A percentile compares a stretch with the other conserved stretches of the same genome.
Conservation (phyloP, 2,797 vertebrate species). For the Meriones psammophilus region DNA sequence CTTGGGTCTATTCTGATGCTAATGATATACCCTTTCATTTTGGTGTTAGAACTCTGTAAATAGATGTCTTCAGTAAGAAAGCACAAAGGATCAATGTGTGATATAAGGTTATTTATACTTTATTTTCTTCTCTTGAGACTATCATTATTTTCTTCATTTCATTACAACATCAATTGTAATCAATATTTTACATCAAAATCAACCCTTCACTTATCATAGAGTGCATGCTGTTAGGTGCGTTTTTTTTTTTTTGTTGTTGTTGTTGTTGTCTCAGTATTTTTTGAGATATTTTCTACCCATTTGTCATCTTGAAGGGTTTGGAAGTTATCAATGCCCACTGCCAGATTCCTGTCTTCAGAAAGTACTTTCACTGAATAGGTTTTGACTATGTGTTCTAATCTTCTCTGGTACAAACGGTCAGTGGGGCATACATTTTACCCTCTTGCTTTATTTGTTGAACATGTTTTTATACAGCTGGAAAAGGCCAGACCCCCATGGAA, state of each 20-base stretch:
- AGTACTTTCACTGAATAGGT: conserved; percentile 68
- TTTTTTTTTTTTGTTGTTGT: no score
- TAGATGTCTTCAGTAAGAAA: background rate
- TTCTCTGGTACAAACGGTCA: conserved; percentile 86
- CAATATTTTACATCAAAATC: conserved; percentile 24
- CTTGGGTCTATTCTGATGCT: conserved; percentile 62
- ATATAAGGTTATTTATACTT: conserved; percentile 29
- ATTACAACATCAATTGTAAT: conserved; percentile 64
- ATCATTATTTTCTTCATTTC: conserved; percentile 46
- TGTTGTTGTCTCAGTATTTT: conserved; percentile 70
- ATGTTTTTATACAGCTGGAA: conserved; percentile 83
- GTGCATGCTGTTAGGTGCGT: conserved; percentile 32
- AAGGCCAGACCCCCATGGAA: conserved; percentile 85
- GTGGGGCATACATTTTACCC: conserved; percentile 85
- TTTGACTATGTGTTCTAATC: conserved; percentile 85
- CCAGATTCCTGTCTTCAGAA: conserved; percentile 80
- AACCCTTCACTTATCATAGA: conserved; percentile 33
- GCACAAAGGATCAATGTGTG: background rate
- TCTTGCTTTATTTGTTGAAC: conserved; percentile 84
- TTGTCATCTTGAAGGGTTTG: conserved; percentile 82
- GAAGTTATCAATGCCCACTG: conserved; percentile 84
- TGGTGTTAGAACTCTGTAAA: background rate
- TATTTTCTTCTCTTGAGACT: conserved; percentile 59
- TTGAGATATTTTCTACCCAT: conserved; percentile 71
- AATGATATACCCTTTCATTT: conserved; percentile 40